A percentile compares a stretch with the other conserved stretches of the same genome.
These are phyloP conservation scores for Vicugna pacos DNA, from an alignment of 2,113 vertebrate genomes.

Conservation along the genomic window DNA sequence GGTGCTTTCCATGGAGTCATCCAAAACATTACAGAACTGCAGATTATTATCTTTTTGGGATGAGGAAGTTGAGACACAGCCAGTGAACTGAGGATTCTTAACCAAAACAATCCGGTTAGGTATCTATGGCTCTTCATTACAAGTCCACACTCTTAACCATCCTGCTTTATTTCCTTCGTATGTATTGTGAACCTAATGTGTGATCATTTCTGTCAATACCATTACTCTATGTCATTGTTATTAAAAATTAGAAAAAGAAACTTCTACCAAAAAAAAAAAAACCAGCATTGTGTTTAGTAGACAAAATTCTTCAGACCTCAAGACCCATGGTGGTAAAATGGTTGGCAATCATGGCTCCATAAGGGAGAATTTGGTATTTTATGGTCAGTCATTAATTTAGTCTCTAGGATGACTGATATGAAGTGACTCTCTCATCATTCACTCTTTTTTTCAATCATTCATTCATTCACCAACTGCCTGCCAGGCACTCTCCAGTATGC, in stretches of 20 bases:
- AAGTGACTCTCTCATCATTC: not conserved
- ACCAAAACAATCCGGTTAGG: not conserved
- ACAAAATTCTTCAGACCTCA: not conserved
- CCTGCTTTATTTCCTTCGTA: not conserved
- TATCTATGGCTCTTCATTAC: not conserved
- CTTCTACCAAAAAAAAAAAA: not conserved
- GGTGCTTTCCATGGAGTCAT: not conserved
- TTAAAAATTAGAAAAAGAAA: constrained; percentile 36
- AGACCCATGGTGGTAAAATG: not conserved
- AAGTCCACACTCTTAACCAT: not conserved
- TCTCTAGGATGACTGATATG: not conserved
- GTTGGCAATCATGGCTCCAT: not conserved
- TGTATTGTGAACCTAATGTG: not conserved
- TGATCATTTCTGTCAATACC: not conserved
- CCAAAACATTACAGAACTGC: not conserved
- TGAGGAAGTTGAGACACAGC: not conserved
- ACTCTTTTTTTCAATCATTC: not conserved
- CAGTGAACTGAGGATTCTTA: not conserved
- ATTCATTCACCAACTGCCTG: not conserved
- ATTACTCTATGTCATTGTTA: not conserved
- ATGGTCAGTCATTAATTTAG: not conserved
- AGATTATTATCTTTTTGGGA: not conserved
- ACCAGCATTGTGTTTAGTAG: not conserved
- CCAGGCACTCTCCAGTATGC: not conserved
- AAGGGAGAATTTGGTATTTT: not conserved